phyloP scores from a whole-genome alignment of 1,140 invertebrate genomes.

The Ericerus pela region DNA sequence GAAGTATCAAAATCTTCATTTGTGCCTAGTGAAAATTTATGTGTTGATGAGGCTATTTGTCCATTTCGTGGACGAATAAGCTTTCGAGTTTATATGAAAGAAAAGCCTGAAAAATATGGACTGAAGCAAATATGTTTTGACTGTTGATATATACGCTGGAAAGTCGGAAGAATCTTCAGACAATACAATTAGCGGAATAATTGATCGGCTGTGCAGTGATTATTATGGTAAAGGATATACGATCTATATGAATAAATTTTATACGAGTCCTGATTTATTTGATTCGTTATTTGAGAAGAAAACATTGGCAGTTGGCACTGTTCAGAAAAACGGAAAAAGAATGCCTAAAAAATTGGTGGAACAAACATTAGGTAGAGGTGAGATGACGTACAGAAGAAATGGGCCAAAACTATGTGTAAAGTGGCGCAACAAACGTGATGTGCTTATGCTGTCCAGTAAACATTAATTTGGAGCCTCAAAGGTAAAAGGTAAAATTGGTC shows the following conservation, averaged over 20 bases:
- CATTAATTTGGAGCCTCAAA: constrained; percentile 20
- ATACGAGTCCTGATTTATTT: constrained; percentile 20
- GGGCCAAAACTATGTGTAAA: neutral
- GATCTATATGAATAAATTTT: constrained; percentile 12
- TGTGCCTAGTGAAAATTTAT: no score
- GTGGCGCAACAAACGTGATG: constrained; percentile 24
- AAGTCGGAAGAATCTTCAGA: neutral
- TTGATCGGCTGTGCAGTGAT: neutral
- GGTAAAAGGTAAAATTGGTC: constrained; percentile 20
- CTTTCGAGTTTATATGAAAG: no score
- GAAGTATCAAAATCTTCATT: no score
- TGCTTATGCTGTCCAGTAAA: constrained; percentile 22
- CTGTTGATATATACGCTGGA: no score
- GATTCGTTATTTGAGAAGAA: constrained; percentile 18
- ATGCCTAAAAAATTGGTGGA: constrained; percentile 18
- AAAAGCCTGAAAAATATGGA: no score
- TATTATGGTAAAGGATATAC: constrained; percentile 2
- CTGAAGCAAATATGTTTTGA: no score
- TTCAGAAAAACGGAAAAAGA: constrained; percentile 20
- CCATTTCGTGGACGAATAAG: no score
- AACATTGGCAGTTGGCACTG: constrained; percentile 21
- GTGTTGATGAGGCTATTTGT: no score
- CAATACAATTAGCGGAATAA: neutral
- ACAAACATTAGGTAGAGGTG: constrained; percentile 19
- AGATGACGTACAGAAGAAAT: constrained; percentile 20